These are phyloP conservation scores for Ostrea denselamellosa DNA, from an alignment of 1,140 invertebrate species.

Conservation along the genomic window DNA sequence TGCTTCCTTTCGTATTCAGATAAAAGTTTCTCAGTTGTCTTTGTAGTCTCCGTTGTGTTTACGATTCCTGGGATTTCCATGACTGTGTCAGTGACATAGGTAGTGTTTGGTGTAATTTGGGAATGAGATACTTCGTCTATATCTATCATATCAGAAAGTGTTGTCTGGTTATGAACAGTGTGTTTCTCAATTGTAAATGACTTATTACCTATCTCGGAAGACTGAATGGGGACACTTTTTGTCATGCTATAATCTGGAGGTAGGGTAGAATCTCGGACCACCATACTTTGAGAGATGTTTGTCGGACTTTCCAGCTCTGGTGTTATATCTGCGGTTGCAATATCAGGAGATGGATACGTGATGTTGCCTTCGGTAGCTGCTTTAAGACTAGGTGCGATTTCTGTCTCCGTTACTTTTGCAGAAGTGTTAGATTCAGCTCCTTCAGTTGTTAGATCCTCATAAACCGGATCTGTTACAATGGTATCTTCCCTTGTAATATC, in stretches of 20 bases:
- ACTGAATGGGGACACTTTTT: neutral
- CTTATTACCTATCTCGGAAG: neutral
- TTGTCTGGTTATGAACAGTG: neutral
- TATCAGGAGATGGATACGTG: neutral
- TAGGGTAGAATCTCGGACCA: neutral
- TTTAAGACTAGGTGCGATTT: neutral
- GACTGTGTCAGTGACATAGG: neutral
- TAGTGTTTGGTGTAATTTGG: neutral
- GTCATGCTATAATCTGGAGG: neutral
- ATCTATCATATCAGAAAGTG: neutral
- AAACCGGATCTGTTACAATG: neutral
- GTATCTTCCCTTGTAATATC: neutral
- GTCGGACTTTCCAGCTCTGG: neutral
- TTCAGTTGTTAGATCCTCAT: neutral
- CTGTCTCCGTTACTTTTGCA: neutral
- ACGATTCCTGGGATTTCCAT: too few relatives aligned
- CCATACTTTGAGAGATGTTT: neutral
- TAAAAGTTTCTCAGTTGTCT: neutral
- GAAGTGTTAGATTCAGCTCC: neutral
- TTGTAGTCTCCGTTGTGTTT: neutral
- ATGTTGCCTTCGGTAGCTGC: too few relatives aligned
- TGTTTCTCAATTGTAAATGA: neutral
- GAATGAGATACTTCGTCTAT: neutral
- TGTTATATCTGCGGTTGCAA: neutral
- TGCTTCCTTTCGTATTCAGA: neutral